Evolutionary conservation across 2,797 vertebrate species (phyloP).

Genomic region (Tinamus major): DNA sequence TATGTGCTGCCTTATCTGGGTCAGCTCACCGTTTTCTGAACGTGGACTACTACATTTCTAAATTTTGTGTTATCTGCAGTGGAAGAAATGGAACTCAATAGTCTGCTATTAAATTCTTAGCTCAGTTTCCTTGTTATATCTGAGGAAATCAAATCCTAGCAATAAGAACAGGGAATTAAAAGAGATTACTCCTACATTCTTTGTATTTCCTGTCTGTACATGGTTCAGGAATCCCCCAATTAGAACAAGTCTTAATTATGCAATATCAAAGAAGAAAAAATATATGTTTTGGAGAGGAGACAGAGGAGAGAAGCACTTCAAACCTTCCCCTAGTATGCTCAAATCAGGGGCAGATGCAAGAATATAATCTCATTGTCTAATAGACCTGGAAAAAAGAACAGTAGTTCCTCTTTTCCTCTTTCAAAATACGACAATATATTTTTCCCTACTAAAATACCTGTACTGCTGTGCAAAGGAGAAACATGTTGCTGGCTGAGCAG

Average conservation of each 20-base stretch:
- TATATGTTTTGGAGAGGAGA: background rate
- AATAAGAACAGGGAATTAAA: background rate
- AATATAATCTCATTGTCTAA: no score
- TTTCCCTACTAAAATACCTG: background rate
- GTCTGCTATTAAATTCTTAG: background rate
- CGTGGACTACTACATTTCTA: background rate
- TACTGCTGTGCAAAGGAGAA: background rate
- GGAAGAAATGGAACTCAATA: background rate
- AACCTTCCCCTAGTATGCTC: background rate
- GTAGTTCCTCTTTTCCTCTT: background rate
- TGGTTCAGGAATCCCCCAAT: background rate
- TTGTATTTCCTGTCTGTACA: background rate
- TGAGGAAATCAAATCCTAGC: background rate
- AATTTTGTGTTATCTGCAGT: background rate
- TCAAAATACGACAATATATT: background rate
- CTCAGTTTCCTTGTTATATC: background rate
- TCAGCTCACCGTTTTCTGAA: background rate
- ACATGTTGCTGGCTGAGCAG: background rate
- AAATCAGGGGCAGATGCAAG: background rate
- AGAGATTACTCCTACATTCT: background rate
- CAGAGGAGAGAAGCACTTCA: background rate
- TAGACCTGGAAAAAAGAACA: background rate
- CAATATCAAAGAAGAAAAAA: background rate
- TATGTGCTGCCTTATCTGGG: background rate
- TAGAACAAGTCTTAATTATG: background rate